These are phyloP conservation scores for Plectropomus leopardus DNA, from an alignment of 2,113 vertebrate species.

Conservation along the genomic window DNA sequence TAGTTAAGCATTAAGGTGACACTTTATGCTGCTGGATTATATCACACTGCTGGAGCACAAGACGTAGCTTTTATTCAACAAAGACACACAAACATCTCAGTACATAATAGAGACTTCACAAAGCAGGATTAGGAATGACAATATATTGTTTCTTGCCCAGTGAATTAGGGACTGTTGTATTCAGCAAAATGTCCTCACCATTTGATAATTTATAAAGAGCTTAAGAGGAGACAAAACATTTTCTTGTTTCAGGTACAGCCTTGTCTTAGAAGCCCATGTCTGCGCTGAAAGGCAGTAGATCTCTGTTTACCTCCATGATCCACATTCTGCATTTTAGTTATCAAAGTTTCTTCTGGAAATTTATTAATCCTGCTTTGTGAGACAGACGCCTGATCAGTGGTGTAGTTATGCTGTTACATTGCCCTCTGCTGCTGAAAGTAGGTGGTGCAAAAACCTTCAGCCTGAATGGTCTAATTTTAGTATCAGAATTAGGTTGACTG, in stretches of 20 bases:
- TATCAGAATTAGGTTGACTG: neutral
- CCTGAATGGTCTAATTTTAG: neutral
- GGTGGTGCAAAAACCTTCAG: neutral
- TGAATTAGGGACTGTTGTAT: neutral
- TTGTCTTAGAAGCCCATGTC: neutral
- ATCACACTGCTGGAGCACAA: neutral
- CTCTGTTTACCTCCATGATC: neutral
- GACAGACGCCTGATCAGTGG: no score
- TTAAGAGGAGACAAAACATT: constrained; percentile 8
- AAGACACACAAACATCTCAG: neutral
- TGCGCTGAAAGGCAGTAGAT: neutral
- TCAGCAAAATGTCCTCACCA: constrained; percentile 21
- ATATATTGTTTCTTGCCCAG: constrained; percentile 40
- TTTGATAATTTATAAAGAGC: neutral
- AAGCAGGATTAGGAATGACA: constrained; percentile 17
- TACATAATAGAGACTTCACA: constrained; percentile 13
- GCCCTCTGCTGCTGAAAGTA: constrained; percentile 73
- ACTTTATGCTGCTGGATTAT: no score
- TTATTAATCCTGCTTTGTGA: neutral
- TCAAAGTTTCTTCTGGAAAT: neutral
- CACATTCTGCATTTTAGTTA: neutral
- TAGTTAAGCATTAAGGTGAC: no score
- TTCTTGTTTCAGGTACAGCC: neutral
- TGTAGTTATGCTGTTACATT: neutral
- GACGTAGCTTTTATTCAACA: neutral